Evolutionary conservation across 2,797 vertebrate species (phyloP).

Genomic region (Sebastes baramenuke): DNA sequence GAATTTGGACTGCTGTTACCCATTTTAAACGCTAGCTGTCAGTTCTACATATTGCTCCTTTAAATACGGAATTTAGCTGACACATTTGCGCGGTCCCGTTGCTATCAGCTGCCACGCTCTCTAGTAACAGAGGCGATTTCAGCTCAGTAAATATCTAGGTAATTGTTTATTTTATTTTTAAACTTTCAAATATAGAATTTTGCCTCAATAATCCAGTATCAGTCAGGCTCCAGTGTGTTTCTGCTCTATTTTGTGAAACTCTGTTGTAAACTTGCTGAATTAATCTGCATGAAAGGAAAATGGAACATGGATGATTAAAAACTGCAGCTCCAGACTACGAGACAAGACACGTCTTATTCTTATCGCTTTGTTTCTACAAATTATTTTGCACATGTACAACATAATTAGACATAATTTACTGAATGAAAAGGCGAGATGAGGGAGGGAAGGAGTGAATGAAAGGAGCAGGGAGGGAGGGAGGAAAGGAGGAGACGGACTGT

Average conservation of each 20-base stretch:
- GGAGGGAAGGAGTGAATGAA: not conserved
- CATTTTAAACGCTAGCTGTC: too few relatives aligned
- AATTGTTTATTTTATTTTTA: not conserved
- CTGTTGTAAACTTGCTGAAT: not conserved
- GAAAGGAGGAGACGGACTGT: slow-evolving; percentile 9
- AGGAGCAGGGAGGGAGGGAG: not conserved
- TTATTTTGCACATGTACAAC: not conserved
- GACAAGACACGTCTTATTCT: not conserved
- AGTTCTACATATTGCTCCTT: too few relatives aligned
- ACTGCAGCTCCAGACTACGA: not conserved
- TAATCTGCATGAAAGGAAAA: not conserved
- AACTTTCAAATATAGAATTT: not conserved
- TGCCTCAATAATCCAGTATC: not conserved
- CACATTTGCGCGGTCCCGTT: not conserved
- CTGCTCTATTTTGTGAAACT: not conserved
- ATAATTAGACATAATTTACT: not conserved
- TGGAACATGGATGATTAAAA: not conserved
- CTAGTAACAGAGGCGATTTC: too few relatives aligned
- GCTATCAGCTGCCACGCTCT: not conserved
- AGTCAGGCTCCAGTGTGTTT: not conserved
- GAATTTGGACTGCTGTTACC: too few relatives aligned
- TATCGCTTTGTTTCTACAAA: not conserved
- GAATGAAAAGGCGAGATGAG: not conserved
- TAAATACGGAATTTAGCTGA: too few relatives aligned
- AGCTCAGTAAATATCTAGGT: too few relatives aligned